phyloP scores from a whole-genome alignment of 2,113 vertebrate species.

The Pachyramphus minor region DNA sequence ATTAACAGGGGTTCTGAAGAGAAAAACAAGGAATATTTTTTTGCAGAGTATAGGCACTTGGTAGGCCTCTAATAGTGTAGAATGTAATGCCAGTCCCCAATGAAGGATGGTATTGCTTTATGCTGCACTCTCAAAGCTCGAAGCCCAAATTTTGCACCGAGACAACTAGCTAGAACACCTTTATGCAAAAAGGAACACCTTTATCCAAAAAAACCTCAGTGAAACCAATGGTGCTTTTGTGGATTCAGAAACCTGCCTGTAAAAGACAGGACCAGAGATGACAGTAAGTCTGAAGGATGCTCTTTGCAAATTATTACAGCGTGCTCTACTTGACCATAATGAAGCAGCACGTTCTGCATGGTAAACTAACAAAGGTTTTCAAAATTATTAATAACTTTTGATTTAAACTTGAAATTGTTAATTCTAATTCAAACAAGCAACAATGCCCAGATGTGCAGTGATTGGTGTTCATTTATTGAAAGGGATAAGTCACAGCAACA shows the following conservation, averaged over 20 bases:
- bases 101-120: background rate
- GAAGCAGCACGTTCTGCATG: background rate
- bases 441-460: background rate
- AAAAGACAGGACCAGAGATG: background rate
- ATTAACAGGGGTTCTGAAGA: background rate
- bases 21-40: background rate
- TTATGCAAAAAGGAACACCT: too few species aligned
- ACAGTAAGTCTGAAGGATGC: background rate
- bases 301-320: background rate
- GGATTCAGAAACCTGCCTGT: background rate
- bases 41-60: background rate
- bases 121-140: background rate
- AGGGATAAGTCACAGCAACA: background rate
- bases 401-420: background rate
- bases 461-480: background rate
- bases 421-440: background rate
- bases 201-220: background rate
- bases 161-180: background rate
- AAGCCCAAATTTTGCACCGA: background rate
- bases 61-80: background rate
- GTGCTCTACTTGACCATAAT: rapidly evolving
- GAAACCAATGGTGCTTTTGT: background rate
- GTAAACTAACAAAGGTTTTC: background rate
- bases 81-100: background rate
- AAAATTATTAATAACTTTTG: background rate